A percentile compares a stretch with the other conserved stretches of the same genome.
Conservation (phyloP, 2,797 vertebrate genomes). For the Odontamblyopus lacepedii region DNA sequence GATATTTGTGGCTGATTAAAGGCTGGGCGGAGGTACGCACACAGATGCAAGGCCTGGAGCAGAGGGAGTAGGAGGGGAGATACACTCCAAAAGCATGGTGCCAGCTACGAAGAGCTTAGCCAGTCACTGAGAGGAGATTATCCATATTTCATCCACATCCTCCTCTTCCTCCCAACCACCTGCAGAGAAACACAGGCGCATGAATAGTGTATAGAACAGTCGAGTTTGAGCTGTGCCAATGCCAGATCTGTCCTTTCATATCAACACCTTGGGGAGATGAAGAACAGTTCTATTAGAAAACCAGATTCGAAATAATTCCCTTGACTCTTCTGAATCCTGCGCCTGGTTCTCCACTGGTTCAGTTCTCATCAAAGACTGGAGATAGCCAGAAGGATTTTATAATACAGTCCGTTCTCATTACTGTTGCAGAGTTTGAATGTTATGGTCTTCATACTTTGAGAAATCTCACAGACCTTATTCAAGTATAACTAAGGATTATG, state of each 20-base stretch:
- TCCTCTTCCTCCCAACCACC: conserved; percentile 60
- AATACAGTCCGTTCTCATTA: conserved; percentile 20
- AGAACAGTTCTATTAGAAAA: conserved; percentile 39
- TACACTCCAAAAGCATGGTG: conserved; percentile 50
- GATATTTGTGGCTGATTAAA: conserved; percentile 63
- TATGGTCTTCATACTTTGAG: conserved; percentile 10
- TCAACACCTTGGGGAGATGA: conserved; percentile 42
- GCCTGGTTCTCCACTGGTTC: conserved; percentile 26
- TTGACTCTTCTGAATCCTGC: neutral
- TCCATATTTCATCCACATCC: conserved; percentile 74
- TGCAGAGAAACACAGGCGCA: conserved; percentile 60
- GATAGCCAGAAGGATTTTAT: conserved; percentile 46
- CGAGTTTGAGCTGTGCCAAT: conserved; percentile 34
- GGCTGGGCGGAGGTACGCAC: conserved; percentile 38
- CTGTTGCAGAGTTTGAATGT: neutral
- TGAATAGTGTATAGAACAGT: conserved; percentile 65
- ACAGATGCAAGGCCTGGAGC: conserved; percentile 62
- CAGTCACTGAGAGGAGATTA: conserved; percentile 69
- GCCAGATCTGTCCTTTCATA: conserved; percentile 29
- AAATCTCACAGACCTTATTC: conserved; percentile 18
- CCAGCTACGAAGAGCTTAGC: conserved; percentile 64
- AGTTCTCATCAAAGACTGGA: conserved; percentile 29
- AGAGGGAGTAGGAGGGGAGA: conserved; percentile 58
- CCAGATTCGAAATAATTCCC: conserved; percentile 27
- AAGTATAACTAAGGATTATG: conserved; percentile 63